These are phyloP conservation scores for Huso huso DNA, from an alignment of 2,797 vertebrate species.

Conservation along the genomic window DNA sequence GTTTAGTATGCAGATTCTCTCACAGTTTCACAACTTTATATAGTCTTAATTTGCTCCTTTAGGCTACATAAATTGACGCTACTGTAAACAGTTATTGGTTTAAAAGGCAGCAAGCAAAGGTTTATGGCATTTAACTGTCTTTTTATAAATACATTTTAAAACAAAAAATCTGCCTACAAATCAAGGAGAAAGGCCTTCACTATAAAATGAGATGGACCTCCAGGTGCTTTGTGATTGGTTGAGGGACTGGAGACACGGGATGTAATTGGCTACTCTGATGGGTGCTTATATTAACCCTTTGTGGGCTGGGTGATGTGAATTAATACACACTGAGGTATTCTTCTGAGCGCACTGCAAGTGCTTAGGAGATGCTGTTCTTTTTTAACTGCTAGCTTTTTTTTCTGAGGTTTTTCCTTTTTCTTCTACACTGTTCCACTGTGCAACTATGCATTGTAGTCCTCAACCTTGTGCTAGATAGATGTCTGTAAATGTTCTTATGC, in stretches of 20 bases:
- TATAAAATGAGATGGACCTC: constrained; percentile 8
- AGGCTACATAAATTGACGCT: no score
- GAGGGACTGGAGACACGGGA: constrained; percentile 50
- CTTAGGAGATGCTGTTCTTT: constrained; percentile 71
- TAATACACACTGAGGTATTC: constrained; percentile 76
- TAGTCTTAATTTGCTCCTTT: no score
- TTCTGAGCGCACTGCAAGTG: constrained; percentile 73
- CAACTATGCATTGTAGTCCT: constrained; percentile 97
- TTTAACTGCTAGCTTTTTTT: constrained; percentile 15
- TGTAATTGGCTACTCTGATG: constrained; percentile 70
- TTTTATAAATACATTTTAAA: no score
- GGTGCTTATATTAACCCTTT: constrained; percentile 60
- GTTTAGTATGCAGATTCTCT: no score
- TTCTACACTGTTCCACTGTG: constrained; percentile 78
- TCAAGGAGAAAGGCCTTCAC: background rate
- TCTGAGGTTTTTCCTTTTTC: constrained; percentile 39
- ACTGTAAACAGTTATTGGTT: no score
- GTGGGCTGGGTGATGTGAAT: constrained; percentile 76
- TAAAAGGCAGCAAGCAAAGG: no score
- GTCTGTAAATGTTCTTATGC: constrained; percentile 48
- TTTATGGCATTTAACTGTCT: no score
- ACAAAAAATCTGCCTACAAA: background rate
- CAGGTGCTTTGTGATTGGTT: constrained; percentile 32
- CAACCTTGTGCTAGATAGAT: constrained; percentile 79
- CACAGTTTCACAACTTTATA: no score